Evolutionary conservation across 2,888 invertebrate species (phyloP), one percentile per base, ranked within the genome.

Genomic region (Drosophila robusta): DNA sequence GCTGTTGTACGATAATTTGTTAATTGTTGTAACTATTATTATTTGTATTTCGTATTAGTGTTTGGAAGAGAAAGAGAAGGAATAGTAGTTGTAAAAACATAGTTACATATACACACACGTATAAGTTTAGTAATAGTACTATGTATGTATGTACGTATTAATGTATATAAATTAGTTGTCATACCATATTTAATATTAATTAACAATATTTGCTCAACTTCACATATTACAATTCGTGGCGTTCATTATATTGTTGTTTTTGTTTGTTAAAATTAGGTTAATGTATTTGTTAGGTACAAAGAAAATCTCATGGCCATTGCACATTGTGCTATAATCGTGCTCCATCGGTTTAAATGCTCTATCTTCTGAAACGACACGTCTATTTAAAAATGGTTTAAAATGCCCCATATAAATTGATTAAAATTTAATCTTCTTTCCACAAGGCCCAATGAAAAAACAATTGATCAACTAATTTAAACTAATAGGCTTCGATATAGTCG

Each of bases 221-320:
- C 38, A 55, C 75, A 55, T 72, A 60, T 52, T 72, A 70, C 81
- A 81, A 72, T 79, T 75, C 75, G 70, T 79, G 75, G 84, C 75
- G 60, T 75, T 54, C 51, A 44, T 61, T 61, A 68, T 78, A 68
- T 58, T 57, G 45, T 60, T 70, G 58, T 32, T 49, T 58, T 58
- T 52, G 52, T 18, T 57, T 52, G 65, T 32, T 79, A 47, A 80
- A 80, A 71, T 75, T 75, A 79, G 63, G 46, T 67, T 57, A 47
- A 50, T 62, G 44, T 58, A 47, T 71, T 64, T 75, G 41, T 64
- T 69, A 84, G 84, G 78, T 82, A 82, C 80, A 82, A 80, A 64
- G 60, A 78, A 84, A 84, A 81, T 81, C 67, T 78, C 75, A 78
- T 81, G 81, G 84, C 75, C 54, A 50, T 69, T 65, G 64, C 66